phyloP scores from a whole-genome alignment of 2,888 invertebrate species.

The Julus scanicus region DNA sequence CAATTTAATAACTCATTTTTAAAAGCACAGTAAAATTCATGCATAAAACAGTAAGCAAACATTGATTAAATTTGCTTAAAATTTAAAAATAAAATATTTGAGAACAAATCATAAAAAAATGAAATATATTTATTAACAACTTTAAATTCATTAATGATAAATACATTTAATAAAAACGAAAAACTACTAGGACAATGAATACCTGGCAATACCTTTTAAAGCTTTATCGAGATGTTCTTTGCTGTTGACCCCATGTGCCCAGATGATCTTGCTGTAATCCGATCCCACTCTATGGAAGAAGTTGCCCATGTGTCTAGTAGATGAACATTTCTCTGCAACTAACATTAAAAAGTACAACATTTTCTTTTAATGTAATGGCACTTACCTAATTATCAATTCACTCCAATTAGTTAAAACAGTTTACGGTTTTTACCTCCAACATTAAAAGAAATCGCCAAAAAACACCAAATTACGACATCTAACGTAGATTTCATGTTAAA shows the following conservation, averaged over 20 bases:
- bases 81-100: no score
- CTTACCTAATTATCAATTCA: background rate
- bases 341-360: background rate
- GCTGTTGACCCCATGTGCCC: conserved; percentile 89
- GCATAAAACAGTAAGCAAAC: no score
- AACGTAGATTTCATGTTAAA: background rate
- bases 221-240: conserved; percentile 73
- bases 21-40: no score
- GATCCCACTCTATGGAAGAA: conserved; percentile 69
- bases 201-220: conserved; percentile 64
- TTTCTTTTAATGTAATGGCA: no score
- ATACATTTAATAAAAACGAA: no score
- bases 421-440: background rate
- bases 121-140: no score
- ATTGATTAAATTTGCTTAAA: no score
- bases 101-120: no score
- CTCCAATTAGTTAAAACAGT: background rate
- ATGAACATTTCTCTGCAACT: background rate
- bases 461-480: background rate
- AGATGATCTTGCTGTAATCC: conserved; percentile 79
- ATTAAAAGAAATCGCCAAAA: background rate
- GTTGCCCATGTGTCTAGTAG: background rate
- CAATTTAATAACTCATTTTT: no score
- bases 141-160: no score
- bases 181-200: no score